Base-by-base conservation (phyloP, 2,113 vertebrate species). In the Austrofundulus limnaeus region DNA sequence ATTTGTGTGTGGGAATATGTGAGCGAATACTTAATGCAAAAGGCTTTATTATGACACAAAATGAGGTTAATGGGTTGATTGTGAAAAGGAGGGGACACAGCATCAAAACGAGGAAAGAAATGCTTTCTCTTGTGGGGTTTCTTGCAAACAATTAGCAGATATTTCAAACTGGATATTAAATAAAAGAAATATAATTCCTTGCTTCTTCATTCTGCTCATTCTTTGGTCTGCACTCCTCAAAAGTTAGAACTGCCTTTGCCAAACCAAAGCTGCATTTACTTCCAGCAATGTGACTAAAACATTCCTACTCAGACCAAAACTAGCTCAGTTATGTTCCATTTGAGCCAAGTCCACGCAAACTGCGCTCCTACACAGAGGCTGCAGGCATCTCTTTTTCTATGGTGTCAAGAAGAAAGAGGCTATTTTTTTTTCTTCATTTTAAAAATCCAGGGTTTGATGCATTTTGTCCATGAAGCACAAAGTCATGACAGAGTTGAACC, bases 301-400 rank as follows among this genome's bases (percentile, higher is more conserved):
- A 88, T 90, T 86, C 83, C 80, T 15, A n/a, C 45, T 45, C 57
- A 52, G 24, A 87, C 88, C 85, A 88, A 73, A 87, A 84, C 74
- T 25, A 86, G 81, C 87, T 71, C 63, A 70, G 74, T 66, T 78
- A 85, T 87, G 83, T 61, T 86, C 69, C 16, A 20, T 38, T 57
- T 61, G 2, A 1, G 70, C 80, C 75, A 74, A 76, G 31, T 39
- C 41, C 46, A 70, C 43, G 55, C 31, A 70, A 52, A 15, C 66
- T 61, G 58, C 41, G 47, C 55, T 77, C 61, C 59, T 45, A 51
- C 66, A 57, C 70, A 67, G 58, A 66, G 43, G 52, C 61, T 72
- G 52, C 28, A 42, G 62, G 61, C 72, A 53, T 79, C 49, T 43
- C 45, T 68, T 60, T 61, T 45, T 66, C 58, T 14, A n/a, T 72